Base-by-base conservation (phyloP, 35 echinoderm and acorn worm genomes). In the Diadema setosum region DNA sequence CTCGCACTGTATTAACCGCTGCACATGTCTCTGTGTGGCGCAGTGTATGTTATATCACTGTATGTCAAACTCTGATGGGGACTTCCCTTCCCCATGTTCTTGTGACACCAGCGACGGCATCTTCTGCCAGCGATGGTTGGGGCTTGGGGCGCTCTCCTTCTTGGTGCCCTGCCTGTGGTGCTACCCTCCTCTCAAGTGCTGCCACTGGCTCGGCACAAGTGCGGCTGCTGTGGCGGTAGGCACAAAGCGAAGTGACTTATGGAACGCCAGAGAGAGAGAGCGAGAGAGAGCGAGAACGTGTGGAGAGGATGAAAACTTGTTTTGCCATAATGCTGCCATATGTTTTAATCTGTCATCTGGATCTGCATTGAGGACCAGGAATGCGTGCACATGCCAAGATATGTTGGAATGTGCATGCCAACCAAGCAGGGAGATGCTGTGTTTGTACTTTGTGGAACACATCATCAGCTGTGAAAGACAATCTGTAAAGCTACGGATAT, bases 161-260 rank as follows among this genome's bases (percentile, higher is more conserved):
- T 83, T 93, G 59, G 95, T 97, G 57, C 95, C 95, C 45, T 97
- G 95, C 80, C 75, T 97, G 69, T 97, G 91, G 95, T 97, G 95
- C 91, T 97, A 97, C 83, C 67, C 93, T 17, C 95, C 95, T 48
- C 91, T 97, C 82, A 93, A 89, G 83, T 83, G 61, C 42, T 93
- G 91, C 82, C 95, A 97, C 78, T 90, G 87, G 91, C 93, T 87
- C 83, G 95, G 95, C 76, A 89, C 80, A 80, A 86, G 60, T 97
- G 95, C 65, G 95, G 95, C 24, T 97, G 95, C 81, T 97, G 95
- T 83, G 95, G 95, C 16, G 95, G 91, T 16, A 87, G 91, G 37
- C 95, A 97, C 76, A 93, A 97, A 90, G 87, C 91, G 6, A 87
- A 87, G 32, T 93, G 91, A 93, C 86, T 42, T 34, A 42, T 75